phyloP scores from a whole-genome alignment of 2,888 invertebrate genomes.

The Agrypnus murinus region DNA sequence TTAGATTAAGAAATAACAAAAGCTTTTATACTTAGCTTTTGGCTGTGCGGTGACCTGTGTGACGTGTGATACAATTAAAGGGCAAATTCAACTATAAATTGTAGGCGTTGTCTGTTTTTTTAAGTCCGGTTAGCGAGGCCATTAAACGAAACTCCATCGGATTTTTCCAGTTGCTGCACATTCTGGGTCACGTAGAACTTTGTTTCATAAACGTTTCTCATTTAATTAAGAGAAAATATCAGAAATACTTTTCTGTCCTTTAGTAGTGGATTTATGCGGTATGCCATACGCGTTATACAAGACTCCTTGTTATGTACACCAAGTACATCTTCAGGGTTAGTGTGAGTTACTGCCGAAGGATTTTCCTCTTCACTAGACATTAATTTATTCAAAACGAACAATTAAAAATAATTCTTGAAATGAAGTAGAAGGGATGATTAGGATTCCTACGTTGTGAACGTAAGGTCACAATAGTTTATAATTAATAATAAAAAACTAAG shows the following conservation, averaged over 20 bases:
- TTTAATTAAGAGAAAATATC: not conserved
- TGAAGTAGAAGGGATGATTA: not conserved
- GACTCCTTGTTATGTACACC: not conserved
- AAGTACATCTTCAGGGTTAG: constrained; percentile 2
- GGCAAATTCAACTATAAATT: constrained; percentile 7
- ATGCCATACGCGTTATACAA: not conserved
- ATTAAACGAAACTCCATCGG: not conserved
- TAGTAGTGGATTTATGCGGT: not conserved
- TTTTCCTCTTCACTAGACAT: not conserved
- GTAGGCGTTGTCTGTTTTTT: constrained; percentile 6
- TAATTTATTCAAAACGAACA: not conserved
- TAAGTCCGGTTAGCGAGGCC: constrained; percentile 13
- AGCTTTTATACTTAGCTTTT: not conserved
- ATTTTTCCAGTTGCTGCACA: constrained; percentile 1
- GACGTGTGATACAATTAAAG: constrained; percentile 14
- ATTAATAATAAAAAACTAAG: not conserved
- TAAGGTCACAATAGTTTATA: constrained; percentile 2
- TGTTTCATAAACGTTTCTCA: not conserved
- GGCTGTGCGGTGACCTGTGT: constrained; percentile 7
- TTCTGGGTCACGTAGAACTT: not conserved
- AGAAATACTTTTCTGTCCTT: not conserved
- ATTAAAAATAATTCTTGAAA: not conserved
- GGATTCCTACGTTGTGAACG: not conserved
- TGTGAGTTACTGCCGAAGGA: not conserved
- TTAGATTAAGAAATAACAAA: not conserved